Base-by-base conservation (phyloP, 1,140 invertebrate species). In the Oedothorax gibbosus region DNA sequence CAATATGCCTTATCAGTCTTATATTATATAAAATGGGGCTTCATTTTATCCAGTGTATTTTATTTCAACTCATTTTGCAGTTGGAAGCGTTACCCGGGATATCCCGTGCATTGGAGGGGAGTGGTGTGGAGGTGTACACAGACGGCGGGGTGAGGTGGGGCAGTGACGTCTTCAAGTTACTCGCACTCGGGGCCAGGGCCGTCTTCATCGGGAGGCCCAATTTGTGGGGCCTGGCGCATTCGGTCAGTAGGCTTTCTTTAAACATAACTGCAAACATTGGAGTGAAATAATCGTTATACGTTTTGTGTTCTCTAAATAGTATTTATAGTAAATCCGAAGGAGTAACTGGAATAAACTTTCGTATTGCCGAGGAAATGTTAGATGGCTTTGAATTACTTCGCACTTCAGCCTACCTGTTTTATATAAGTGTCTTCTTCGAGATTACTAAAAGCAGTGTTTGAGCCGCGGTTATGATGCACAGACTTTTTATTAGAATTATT, bases 81-180 rank as follows among this genome's bases (percentile, higher is more conserved):
- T 96, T 98, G 87, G 96, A 98, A 91, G 96, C 92, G 0, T 90
- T 98, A 53, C 93, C 95, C 0, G 95, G 96, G 91, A 93, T 99
- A 68, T 93, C 94, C 0, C 91, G 92, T 86, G 95, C 94, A 7
- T 94, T 98, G 7, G 95, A 97, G 7, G 87, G 92, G 90, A 92
- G 93, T 60, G 92, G 93, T 88, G 90, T 94, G 15, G 94, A 96
- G 88, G 91, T 98, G 50, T 98, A 95, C 90, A 88, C 98, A 85
- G 97, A 98, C 89, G 96, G 97, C 6, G 97, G 97, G 12, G 91
- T 98, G 5, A 92, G 92, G 15, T 93, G 93, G 88, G 97, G 97
- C 14, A 95, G 94, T 53, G 96, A 98, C 90, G 93, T 98, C 6
- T 94, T 98, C 60, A 98, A 98, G 91, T 96, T 97, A 10, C 88